Evolutionary conservation across 2,888 invertebrate genomes (phyloP), one percentile per base, ranked within the genome.

Genomic region (Dromius quadrimaculatus): DNA sequence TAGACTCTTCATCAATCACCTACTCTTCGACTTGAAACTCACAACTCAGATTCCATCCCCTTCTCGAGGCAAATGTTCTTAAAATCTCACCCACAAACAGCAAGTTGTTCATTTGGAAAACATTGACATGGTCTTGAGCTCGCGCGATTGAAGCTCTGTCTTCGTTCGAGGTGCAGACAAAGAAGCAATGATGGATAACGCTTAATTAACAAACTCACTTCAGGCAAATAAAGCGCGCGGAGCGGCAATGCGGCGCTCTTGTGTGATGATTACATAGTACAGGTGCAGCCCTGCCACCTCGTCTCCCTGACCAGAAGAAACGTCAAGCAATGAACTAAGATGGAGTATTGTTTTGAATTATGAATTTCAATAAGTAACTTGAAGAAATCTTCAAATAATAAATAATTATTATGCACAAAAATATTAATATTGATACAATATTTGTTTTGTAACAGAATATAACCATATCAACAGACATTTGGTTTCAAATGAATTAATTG

Each of bases 191-290:
- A 69, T 69, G 69, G 69, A 69, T 69, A 41, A 20, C 45, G 45
- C 32, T 61, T 69, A 69, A 69, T 69, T 69, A 69, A 59, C 69
- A 61, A 45, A 59, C 45, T 45, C 34, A 59, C 59, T 57, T 23
- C 28, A 22, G 68, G 59, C 68, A 43, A 54, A 54, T 54, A 54
- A 47, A 54, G 50, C 62, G 17, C 28, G 9, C 6, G 13, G 2
- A 11, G 32, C 32, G 5, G n/a, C 32, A 28, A 23, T 57, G 38
- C 45, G 32, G 36, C 15, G 23, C 13, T 20, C 23, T 28, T 65
- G 65, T 59, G 59, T 59, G 34, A 59, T 59, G 59, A 59, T 59
- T 59, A 59, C 38, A 59, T 20, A 20, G 34, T 36, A 36, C 59
- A 59, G 59, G 59, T 59, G 59, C 36, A 59, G 38, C 6, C 36